Conservation (phyloP, 2,888 invertebrate genomes). For the Bedellia somnulentella region DNA sequence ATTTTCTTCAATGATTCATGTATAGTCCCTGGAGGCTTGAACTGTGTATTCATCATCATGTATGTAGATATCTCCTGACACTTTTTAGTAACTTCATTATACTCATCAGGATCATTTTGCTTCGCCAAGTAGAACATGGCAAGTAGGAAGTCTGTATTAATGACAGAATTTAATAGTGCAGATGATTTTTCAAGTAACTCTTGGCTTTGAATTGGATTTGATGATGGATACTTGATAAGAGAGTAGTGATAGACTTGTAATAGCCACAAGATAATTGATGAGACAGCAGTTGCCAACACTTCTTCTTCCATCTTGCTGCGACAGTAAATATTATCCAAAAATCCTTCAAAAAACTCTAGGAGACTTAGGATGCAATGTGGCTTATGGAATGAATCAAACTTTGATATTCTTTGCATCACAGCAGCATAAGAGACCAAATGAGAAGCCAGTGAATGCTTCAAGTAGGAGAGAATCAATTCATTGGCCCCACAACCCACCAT, state of each 20-base stretch:
- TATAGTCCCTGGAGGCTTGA: constrained; percentile 57
- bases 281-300: constrained; percentile 78
- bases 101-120: constrained; percentile 75
- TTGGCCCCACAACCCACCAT: constrained; percentile 93
- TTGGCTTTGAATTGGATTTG: constrained; percentile 52
- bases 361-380: constrained; percentile 86
- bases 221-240: constrained; percentile 43
- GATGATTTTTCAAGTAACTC: constrained; percentile 73
- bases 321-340: constrained; percentile 64
- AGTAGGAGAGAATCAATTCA: constrained; percentile 85
- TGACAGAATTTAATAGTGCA: constrained; percentile 66
- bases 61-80: constrained; percentile 71
- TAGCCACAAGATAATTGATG: constrained; percentile 81
- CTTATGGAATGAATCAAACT: constrained; percentile 85
- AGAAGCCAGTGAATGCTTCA: constrained; percentile 88
- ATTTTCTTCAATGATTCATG: constrained; percentile 65
- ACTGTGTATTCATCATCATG: constrained; percentile 59
- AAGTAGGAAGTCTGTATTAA: constrained; percentile 73
- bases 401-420: constrained; percentile 83
- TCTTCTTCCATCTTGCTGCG: constrained; percentile 87
- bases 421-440: constrained; percentile 91
- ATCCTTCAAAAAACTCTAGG: constrained; percentile 80
- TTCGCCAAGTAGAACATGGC: constrained; percentile 83
- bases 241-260: constrained; percentile 70
- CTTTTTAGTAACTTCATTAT: constrained; percentile 69